Conservation (phyloP, 2,113 vertebrate genomes). For the Nothoprocta perdicaria region DNA sequence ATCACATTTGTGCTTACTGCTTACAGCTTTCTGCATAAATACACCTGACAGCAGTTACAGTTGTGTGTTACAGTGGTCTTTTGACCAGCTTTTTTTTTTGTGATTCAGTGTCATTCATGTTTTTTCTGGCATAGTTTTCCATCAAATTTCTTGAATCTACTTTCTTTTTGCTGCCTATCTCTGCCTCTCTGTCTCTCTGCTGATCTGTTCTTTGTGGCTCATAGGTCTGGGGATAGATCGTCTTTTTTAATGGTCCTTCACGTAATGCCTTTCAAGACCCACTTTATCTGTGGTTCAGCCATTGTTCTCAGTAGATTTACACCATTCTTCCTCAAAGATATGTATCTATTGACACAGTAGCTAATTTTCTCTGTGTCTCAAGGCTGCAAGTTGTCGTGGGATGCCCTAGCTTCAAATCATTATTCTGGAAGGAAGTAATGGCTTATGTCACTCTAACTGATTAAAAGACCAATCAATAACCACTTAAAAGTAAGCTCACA, state of each 20-base stretch:
- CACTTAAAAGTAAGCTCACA: background rate
- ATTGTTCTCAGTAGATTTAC: slow-evolving; percentile 3
- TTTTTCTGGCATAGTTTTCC: slow-evolving; percentile 63
- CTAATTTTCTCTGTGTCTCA: slow-evolving; percentile 29
- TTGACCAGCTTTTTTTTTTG: slow-evolving; percentile 41
- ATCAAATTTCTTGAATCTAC: slow-evolving; percentile 59
- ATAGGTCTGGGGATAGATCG: slow-evolving; percentile 32
- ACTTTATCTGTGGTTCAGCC: slow-evolving; percentile 20
- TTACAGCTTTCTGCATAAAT: slow-evolving; percentile 5
- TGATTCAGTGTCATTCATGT: slow-evolving; percentile 64
- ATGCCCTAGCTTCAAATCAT: background rate
- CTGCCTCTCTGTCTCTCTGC: slow-evolving; percentile 65
- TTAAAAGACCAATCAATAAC: background rate
- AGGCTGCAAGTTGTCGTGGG: slow-evolving; percentile 6
- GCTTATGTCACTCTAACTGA: background rate
- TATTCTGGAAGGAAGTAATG: background rate
- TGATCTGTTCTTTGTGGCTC: slow-evolving; percentile 61
- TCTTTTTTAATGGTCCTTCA: slow-evolving; percentile 29
- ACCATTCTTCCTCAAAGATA: background rate
- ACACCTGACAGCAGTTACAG: slow-evolving; percentile 33
- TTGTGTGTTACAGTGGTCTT: slow-evolving; percentile 49
- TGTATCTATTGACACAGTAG: background rate
- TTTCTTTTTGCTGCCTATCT: slow-evolving; percentile 69
- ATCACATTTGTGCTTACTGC: slow-evolving; percentile 8
- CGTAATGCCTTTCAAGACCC: slow-evolving; percentile 55